Conservation (phyloP, 2,888 invertebrate genomes). For the Lepidocyrtinus sp. region DNA sequence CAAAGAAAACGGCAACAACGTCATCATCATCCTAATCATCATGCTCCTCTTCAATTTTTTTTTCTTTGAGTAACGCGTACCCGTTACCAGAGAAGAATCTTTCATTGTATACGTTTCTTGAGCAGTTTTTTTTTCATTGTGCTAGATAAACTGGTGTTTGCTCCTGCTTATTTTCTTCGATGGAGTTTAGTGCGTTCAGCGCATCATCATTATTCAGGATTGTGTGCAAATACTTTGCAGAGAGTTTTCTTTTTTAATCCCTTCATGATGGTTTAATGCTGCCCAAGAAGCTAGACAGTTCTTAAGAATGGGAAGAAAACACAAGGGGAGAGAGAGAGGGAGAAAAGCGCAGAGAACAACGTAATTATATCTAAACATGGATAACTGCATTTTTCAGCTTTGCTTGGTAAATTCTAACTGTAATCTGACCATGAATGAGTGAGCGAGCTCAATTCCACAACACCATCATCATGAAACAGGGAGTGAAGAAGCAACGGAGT, state of each 20-base stretch:
- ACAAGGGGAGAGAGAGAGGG: constrained; percentile 33
- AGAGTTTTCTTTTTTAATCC: constrained; percentile 40
- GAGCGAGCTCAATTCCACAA: constrained; percentile 58
- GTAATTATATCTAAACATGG: constrained; percentile 64
- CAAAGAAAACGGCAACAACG: constrained; percentile 40
- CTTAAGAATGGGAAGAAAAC: constrained; percentile 26
- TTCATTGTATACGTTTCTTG: background rate
- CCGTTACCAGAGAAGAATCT: constrained; percentile 41
- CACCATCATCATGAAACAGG: constrained; percentile 31
- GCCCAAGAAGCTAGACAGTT: background rate
- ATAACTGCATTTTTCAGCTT: constrained; percentile 65
- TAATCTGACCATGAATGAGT: constrained; percentile 66
- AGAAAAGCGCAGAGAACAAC: constrained; percentile 32
- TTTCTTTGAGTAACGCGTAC: constrained; percentile 23
- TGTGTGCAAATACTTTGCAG: constrained; percentile 57
- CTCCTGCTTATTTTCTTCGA: constrained; percentile 9
- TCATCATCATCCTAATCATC: constrained; percentile 35
- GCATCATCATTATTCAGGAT: constrained; percentile 26
- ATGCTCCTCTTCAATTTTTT: background rate
- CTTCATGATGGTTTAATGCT: constrained; percentile 6
- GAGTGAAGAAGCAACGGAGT: constrained; percentile 54
- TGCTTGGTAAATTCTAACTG: constrained; percentile 63
- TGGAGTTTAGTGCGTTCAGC: constrained; percentile 22
- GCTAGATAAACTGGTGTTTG: constrained; percentile 11
- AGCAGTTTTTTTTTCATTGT: constrained; percentile 5